A percentile compares a stretch with the other conserved stretches of the same genome.
phyloP scores from a whole-genome alignment of 1,140 invertebrate genomes.

The Drosophila athabasca region DNA sequence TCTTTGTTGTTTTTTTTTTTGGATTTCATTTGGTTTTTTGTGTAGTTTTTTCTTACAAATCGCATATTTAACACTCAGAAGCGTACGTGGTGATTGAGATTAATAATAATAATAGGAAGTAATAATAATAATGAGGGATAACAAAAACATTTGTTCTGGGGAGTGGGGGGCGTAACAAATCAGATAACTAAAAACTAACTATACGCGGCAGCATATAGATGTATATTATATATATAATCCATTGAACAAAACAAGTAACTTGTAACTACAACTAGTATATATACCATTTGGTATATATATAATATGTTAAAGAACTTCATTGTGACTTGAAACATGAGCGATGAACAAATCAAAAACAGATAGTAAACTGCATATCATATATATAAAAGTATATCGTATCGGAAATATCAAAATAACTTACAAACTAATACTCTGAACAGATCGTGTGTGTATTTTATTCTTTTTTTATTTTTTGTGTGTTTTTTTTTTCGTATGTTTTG shows the following conservation, averaged over 20 bases:
- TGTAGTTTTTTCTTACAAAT: constrained; percentile 42
- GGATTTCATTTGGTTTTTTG: constrained; percentile 28
- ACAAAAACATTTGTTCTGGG: constrained; percentile 62
- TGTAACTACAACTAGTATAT: constrained; percentile 53
- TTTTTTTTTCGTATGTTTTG: constrained; percentile 26
- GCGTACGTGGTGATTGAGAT: constrained; percentile 28
- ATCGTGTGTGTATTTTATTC: constrained; percentile 5
- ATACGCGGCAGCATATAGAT: constrained; percentile 48
- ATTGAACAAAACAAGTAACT: constrained; percentile 77
- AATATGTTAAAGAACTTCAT: constrained; percentile 64
- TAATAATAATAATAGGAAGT: constrained; percentile 35
- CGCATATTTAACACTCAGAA: constrained; percentile 39
- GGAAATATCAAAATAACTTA: constrained; percentile 45
- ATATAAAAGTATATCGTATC: constrained; percentile 26
- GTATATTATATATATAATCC: constrained; percentile 43
- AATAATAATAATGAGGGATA: constrained; percentile 35
- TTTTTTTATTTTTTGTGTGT: not conserved
- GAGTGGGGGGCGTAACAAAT: constrained; percentile 52
- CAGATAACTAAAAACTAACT: constrained; percentile 50
- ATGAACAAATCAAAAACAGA: constrained; percentile 77
- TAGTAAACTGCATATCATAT: constrained; percentile 42
- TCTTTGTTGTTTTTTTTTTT: constrained; percentile 11
- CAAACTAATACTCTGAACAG: constrained; percentile 43
- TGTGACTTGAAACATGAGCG: constrained; percentile 74
- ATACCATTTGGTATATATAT: constrained; percentile 26